Percentiles rank a stretch among this genome's conserved stretches.
Evolutionary conservation across 2,113 vertebrate species (phyloP).

Genomic region (Barbus barbus): DNA sequence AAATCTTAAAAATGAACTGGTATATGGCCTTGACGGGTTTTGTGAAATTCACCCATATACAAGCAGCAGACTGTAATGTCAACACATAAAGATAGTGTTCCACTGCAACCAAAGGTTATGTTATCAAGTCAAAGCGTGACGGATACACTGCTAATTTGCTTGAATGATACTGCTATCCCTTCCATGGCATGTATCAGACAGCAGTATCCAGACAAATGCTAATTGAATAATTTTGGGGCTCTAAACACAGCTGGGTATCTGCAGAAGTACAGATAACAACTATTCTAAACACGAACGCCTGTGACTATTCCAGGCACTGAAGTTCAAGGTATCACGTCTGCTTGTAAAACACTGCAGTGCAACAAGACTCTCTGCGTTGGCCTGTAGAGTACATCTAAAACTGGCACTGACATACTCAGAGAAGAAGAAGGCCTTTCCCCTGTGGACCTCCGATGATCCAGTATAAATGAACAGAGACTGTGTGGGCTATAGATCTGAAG

Average conservation of each 20-base stretch:
- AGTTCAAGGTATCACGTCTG: constrained; percentile 4
- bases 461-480: constrained; percentile 27
- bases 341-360: constrained; percentile 27
- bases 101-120: constrained; percentile 10
- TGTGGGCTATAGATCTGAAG: constrained; percentile 18
- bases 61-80: not conserved
- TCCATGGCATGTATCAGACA: constrained; percentile 6
- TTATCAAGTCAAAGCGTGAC: constrained; percentile 5
- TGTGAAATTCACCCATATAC: not conserved
- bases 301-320: constrained; percentile 12
- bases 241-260: too few relatives aligned
- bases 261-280: constrained; percentile 19
- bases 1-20: not conserved
- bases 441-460: constrained; percentile 5
- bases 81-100: not conserved
- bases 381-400: not conserved
- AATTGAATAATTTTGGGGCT: too few relatives aligned
- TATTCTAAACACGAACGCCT: constrained; percentile 12
- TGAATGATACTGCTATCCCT: constrained; percentile 25
- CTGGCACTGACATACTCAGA: not conserved
- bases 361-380: not conserved
- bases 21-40: not conserved
- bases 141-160: constrained; percentile 30
- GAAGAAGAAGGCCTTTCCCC: constrained; percentile 10
- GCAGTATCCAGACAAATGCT: constrained; percentile 28